These are phyloP conservation scores for Anneissia japonica DNA, from an alignment of 35 echinoderm and acorn worm species.

Conservation along the genomic window DNA sequence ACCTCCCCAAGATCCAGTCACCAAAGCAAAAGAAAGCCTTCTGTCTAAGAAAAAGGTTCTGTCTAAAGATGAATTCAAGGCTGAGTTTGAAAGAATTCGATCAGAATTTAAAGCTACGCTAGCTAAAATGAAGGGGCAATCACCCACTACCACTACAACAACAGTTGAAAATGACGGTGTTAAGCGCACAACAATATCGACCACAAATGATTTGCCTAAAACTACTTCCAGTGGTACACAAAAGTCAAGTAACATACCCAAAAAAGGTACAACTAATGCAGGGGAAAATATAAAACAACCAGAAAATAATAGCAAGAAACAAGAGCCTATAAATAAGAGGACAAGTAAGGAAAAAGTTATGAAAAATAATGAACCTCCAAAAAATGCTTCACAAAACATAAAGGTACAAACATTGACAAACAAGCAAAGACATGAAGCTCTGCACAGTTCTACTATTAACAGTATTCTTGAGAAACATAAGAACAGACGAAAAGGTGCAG, in stretches of 20 bases:
- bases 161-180: background rate
- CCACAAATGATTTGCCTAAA: too few species aligned
- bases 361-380: background rate
- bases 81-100: background rate
- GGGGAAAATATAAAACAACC: background rate
- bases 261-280: background rate
- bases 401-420: background rate
- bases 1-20: too few species aligned
- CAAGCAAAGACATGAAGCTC: background rate
- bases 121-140: background rate
- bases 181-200: background rate
- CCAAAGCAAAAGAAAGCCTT: too few species aligned
- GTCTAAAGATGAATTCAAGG: background rate
- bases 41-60: background rate
- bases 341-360: background rate
- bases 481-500: background rate
- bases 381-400: background rate
- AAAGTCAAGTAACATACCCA: background rate
- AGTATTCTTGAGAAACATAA: background rate
- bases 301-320: too few species aligned
- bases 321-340: background rate
- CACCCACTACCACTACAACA: background rate
- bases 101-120: background rate
- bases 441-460: background rate
- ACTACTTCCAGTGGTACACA: background rate